Base-by-base conservation (phyloP, 2,113 vertebrate genomes). In the Saguinus imperator region DNA sequence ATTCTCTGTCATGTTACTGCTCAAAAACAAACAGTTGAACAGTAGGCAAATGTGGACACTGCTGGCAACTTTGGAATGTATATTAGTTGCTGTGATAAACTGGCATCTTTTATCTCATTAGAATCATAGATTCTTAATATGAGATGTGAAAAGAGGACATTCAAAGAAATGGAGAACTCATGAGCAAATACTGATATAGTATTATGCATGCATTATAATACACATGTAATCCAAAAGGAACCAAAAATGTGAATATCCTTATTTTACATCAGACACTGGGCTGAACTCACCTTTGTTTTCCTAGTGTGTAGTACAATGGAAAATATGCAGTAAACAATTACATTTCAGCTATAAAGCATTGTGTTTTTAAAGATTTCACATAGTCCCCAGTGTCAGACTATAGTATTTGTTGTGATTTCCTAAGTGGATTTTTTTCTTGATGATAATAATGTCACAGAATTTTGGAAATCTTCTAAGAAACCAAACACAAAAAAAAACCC, bases 321-420 rank as follows among this genome's bases (percentile, higher is more conserved):
- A 93, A 61, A 89, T n/a, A 91, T 55, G 48, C 23, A 50, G 3
- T 52, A 91, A 32, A 64, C 73, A 90, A 83, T 91, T 92, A 9
- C 8, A 81, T 87, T 95, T 97, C 48, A 94, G 40, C 80, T 94
- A 25, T 90, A 57, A 87, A 57, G 45, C 13, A 70, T 40, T 64
- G 18, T 14, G 21, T 43, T 95, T 64, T 90, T 43, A 89, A 94
- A 93, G 89, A 89, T 86, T 95, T 89, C 8, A 61, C 73, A 58
- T 6, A 75, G 35, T 84, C 35, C 8, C 14, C 43, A 75, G 57
- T 25, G 83, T 29, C 84, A 89, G 40, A 93, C n/a, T 37, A 72
- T 35, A 84, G 25, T 89, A 25, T 32, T 83, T 96, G 90, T 89
- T 64, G 45, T 94, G 37, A 83, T 5, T 89, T 87, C 8, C 81